Base-by-base conservation (phyloP, 2,797 vertebrate species). In the Echeneis naucrates region DNA sequence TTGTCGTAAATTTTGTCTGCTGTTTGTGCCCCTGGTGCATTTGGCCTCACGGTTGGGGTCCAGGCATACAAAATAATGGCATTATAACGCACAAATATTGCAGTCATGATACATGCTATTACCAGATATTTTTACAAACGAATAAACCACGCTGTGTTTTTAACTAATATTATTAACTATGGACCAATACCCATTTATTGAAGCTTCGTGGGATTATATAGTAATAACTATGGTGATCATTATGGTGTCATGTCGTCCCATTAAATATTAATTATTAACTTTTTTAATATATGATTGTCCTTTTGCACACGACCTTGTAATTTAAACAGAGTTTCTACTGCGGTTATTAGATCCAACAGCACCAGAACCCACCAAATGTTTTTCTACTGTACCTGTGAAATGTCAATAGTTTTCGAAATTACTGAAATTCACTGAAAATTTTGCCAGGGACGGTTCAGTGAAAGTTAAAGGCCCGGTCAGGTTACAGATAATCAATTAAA, bases 401-500 rank as follows among this genome's bases (percentile, higher is more conserved):
- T 58, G 33, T 55, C 5, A 4, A 42, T 4, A 23, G 14, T 62
- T 45, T 47, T 2, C 16, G 35, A 66, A 47, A 37, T 50, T 44
- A 19, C 7, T 3, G 0, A 53, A 54, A 61, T 40, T 51, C 17
- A 24, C 27, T 23, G 16, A 61, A 50, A 56, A 48, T 60, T 60
- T 59, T 38, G 23, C 12, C 19, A 13, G n/a, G 19, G 45, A 62
- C 45, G 67, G 17, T n/a, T 64, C 32, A 72, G 23, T 10, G 8
- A 14, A 45, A 55, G 38, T 45, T 33, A 32, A 60, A 38, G 17
- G 64, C 7, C 35, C 1, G 37, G 27, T 63, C 37, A 14, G 61
- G 53, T 61, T 45, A 19, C 53, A 70, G 32, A 63, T 70, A 68
- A 79, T 75, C 58, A n/a, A 13, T 64, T 66, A 54, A 62, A 64